Evolutionary conservation across 92 coral and sea anemone species (phyloP), one percentile per base, ranked within the genome.

Genomic region (Muricea muricata): DNA sequence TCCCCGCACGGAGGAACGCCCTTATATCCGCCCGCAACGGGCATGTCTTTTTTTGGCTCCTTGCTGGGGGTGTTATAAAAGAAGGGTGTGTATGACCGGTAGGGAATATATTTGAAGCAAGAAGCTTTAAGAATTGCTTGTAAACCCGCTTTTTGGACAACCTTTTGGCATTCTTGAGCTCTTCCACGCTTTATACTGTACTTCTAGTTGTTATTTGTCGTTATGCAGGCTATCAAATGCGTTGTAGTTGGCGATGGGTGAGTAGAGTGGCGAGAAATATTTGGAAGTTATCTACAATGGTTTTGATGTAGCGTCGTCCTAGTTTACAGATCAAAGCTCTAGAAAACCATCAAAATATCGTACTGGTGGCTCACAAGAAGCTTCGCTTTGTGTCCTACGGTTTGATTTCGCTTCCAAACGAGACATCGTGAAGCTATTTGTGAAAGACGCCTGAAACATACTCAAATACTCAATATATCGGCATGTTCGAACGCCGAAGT

Each of bases 221-320:
- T 76, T 29, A 97, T 97, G 99, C 99, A 97, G 72, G 99, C 98
- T 75, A 97, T 97, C 61, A 97, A 97, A 91, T 97, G 99, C 84
- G 99, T 97, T 81, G 99, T 97, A 32, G 99, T 97, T 17, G 99
- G 99, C 80, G 99, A 97, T 81, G 99, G 99, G 99, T 97, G 88
- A 89, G 92, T 89, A 73, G 50, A 3, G 15, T 6, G 21, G 65
- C 55, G 35, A 11, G 39, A 7, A 30, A 37, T 35, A 42, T 37
- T 52, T 37, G 12, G 52, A 56, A 9, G 6, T 56, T 55, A 56
- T 9, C 10, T 31, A 55, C 15, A 47, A n/a, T n/a, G n/a, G n/a
- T 21, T n/a, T 21, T 12, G 30, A n/a, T n/a, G 10, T 20, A 26
- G 70, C 70, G 4, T 63, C 35, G 35, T 28, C n/a, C 70, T 26